Evolutionary conservation across 1,140 invertebrate genomes (phyloP), one percentile per base, ranked within the genome.

Genomic region (Sogatella furcifera): DNA sequence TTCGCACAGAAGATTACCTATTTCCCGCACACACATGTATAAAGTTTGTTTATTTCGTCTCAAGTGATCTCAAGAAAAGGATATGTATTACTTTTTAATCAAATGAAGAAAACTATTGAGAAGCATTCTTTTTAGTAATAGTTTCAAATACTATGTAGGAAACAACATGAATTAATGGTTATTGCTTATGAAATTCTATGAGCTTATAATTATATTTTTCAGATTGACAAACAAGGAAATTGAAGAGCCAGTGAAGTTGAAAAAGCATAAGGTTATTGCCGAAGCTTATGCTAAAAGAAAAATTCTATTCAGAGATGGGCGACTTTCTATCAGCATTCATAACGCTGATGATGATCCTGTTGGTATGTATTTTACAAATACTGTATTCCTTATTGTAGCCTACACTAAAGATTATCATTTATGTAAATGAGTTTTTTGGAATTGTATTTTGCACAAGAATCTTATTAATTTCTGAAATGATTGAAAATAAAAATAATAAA

Each of bases 251-350:
- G 77, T 83, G 41, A 85, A 84, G 71, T 73, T 89, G 62, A 88
- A 89, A 68, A 93, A 94, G 68, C 90, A 95, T 71, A 90, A 92
- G 73, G 82, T 95, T 21, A 94, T 97, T 55, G 89, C 91, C 10
- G 84, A 91, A 70, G 90, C 89, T 1, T 95, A 90, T 80, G 86
- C 88, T 0, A 90, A 92, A 62, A 78, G 90, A n/a, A 86, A 89
- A 68, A 86, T 89, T 60, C 84, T 94, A 59, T 87, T 90, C 59
- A 84, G 85, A 68, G 65, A 63, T 53, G 90, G 90, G 0, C 75
- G 86, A n/a, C 75, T 95, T 17, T 94, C 91, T 41, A 87, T 95
- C 65, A 92, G 86, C 67, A 84, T 93, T 60, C 82, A 85, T 53
- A 90, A 89, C 66, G 85, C 85, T 6, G 86, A 92, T 65, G 89